Conservation (phyloP, 2,888 invertebrate genomes). For the Lasioglossum oenotherae region DNA sequence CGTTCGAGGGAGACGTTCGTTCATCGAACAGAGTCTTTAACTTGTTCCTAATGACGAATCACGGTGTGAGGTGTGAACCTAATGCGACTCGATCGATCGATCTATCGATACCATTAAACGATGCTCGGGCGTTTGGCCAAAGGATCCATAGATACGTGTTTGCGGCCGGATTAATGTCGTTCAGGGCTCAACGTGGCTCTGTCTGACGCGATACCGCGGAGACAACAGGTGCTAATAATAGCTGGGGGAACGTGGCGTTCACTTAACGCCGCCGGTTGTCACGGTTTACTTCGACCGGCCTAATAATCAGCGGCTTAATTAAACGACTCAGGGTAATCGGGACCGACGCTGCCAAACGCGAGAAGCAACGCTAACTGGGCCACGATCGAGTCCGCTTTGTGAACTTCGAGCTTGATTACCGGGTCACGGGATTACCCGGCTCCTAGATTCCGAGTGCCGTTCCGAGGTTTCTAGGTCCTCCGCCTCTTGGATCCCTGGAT, state of each 20-base stretch:
- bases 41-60: background rate
- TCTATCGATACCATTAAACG: background rate
- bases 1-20: background rate
- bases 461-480: background rate
- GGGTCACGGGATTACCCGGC: background rate
- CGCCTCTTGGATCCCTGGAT: background rate
- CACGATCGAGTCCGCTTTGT: background rate
- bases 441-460: background rate
- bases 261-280: conserved; percentile 39
- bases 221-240: conserved; percentile 57
- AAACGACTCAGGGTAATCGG: conserved; percentile 15
- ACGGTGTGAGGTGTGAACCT: background rate
- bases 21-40: background rate
- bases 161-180: conserved; percentile 41
- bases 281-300: conserved; percentile 43
- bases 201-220: conserved; percentile 28
- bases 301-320: conserved; percentile 44
- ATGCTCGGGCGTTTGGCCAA: background rate
- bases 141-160: conserved; percentile 16
- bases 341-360: background rate
- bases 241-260: conserved; percentile 21
- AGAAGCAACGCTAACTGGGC: background rate
- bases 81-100: background rate
- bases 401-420: background rate
- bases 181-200: background rate